A percentile compares a stretch with the other conserved stretches of the same genome.
phyloP scores from a whole-genome alignment of 2,797 vertebrate genomes.

The Pempheris klunzingeri region DNA sequence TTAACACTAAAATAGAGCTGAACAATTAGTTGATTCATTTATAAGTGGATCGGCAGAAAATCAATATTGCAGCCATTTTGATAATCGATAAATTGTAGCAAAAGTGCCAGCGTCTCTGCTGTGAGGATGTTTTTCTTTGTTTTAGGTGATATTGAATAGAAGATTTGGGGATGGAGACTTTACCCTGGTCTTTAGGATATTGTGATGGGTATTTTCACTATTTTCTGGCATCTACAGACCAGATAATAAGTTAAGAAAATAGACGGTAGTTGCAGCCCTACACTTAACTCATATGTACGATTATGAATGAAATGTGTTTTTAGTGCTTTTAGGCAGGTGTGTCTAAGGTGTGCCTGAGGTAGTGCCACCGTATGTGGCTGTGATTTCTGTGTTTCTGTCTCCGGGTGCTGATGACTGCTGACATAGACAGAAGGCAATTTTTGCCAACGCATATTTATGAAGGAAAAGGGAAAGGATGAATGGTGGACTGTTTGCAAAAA shows the following conservation, averaged over 20 bases:
- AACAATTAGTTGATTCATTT: neutral
- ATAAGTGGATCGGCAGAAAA: neutral
- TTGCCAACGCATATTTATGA: slow-evolving; percentile 14
- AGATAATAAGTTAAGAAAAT: neutral
- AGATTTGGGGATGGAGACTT: too few relatives aligned
- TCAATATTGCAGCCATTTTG: neutral
- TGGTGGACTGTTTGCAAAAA: slow-evolving; percentile 23
- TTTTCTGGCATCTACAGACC: neutral
- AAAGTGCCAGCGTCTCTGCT: neutral
- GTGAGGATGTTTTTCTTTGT: neutral
- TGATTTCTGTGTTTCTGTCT: slow-evolving; percentile 11
- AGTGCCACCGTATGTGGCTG: neutral
- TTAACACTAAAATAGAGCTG: neutral
- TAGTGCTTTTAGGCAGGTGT: neutral
- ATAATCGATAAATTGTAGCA: neutral
- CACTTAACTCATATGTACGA: neutral
- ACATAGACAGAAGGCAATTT: slow-evolving; percentile 14
- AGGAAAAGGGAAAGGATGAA: slow-evolving; percentile 29
- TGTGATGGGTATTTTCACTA: neutral
- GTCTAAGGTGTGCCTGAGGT: neutral
- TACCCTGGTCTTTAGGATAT: neutral
- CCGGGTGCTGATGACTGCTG: slow-evolving; percentile 8
- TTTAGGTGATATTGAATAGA: neutral
- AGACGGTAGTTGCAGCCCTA: neutral
- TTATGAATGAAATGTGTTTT: neutral